Percentiles rank a stretch among this genome's conserved stretches.
These are phyloP conservation scores for Glossophaga mutica DNA, from an alignment of 2,797 vertebrate species.

Conservation along the genomic window DNA sequence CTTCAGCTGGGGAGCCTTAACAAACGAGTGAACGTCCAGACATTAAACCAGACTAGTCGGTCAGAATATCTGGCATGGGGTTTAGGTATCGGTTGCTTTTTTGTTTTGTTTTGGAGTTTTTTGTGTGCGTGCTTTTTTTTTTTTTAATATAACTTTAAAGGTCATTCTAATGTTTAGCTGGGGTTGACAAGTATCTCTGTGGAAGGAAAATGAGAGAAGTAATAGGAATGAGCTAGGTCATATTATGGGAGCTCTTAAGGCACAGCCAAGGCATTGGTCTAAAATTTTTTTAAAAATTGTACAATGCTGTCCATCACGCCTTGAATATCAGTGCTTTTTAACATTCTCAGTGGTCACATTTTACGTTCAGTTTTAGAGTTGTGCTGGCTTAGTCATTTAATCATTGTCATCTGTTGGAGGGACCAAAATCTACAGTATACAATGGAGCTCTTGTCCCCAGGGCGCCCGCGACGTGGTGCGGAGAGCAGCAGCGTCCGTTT, in stretches of 20 bases:
- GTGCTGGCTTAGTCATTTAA: background rate
- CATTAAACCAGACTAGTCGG: background rate
- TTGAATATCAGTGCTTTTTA: background rate
- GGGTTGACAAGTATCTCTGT: background rate
- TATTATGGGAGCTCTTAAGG: background rate
- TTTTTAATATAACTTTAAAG: background rate
- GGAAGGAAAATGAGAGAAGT: background rate
- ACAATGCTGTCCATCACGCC: background rate
- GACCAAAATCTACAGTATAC: background rate
- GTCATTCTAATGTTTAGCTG: background rate
- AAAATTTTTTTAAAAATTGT: background rate
- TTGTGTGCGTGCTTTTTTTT: background rate
- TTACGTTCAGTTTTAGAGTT: background rate
- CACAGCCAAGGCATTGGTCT: background rate
- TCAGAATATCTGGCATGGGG: background rate
- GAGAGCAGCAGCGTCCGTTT: background rate
- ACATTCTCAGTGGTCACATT: background rate
- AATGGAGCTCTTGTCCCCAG: background rate
- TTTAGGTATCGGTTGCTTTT: background rate
- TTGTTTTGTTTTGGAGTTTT: background rate
- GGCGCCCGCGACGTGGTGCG: background rate
- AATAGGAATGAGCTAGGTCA: background rate
- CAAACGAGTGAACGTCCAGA: background rate
- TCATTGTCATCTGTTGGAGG: background rate
- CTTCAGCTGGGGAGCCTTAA: background rate